These are phyloP conservation scores for Nomada goodeniana DNA, from an alignment of 2,888 invertebrate genomes.

Conservation along the genomic window DNA sequence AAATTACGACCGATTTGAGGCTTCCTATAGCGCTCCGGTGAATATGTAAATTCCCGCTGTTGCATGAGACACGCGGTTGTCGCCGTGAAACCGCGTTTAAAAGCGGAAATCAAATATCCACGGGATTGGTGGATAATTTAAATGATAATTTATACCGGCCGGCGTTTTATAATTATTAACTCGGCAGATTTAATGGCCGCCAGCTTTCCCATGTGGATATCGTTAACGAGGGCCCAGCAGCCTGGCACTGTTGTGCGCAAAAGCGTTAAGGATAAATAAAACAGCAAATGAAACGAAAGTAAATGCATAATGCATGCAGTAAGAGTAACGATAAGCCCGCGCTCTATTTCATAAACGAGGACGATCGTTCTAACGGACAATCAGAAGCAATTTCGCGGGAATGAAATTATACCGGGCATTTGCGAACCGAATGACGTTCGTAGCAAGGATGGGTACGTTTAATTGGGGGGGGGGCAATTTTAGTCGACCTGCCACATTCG, in stretches of 20 bases:
- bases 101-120: constrained; percentile 8
- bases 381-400: constrained; percentile 48
- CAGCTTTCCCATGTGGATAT: constrained; percentile 52
- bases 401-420: constrained; percentile 20
- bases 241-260: constrained; percentile 62
- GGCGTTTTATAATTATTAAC: constrained; percentile 42
- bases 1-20: constrained; percentile 27
- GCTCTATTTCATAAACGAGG: constrained; percentile 56
- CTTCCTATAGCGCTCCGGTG: background rate
- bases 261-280: constrained; percentile 63
- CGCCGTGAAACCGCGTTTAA: background rate
- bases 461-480: background rate
- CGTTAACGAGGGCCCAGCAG: constrained; percentile 38
- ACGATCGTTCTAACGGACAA: constrained; percentile 45
- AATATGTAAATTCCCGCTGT: background rate
- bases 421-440: too few relatives aligned
- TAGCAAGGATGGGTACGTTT: background rate
- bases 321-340: constrained; percentile 56
- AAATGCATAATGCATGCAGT: constrained; percentile 64
- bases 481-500: background rate
- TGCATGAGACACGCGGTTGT: background rate
- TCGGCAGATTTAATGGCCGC: constrained; percentile 31
- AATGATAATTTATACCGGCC: constrained; percentile 24
- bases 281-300: constrained; percentile 59
- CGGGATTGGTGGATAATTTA: constrained; percentile 8